Conservation (phyloP, 1,140 invertebrate species). For the Ceratina calcarata region DNA sequence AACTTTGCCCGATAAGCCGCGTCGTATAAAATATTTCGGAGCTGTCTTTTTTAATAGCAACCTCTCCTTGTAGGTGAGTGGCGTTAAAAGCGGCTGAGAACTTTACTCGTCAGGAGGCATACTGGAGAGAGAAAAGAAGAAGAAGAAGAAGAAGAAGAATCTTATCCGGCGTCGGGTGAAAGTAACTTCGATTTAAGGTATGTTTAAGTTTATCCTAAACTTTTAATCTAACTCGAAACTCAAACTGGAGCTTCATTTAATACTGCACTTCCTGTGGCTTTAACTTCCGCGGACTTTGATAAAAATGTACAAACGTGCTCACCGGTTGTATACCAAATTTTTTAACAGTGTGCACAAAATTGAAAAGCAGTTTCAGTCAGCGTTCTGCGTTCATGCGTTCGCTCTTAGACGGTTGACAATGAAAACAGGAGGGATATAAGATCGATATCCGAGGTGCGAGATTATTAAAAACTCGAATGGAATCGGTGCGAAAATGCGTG, state of each 20-base stretch:
- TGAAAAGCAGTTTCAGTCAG: not conserved
- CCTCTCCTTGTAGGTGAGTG: too few species aligned
- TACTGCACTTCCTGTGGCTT: not conserved
- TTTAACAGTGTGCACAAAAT: too few species aligned
- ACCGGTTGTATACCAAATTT: too few species aligned
- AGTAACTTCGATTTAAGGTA: constrained; percentile 1
- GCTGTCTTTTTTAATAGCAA: too few species aligned
- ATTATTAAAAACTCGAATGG: not conserved
- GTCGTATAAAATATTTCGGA: too few species aligned
- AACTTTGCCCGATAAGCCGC: too few species aligned
- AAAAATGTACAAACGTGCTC: not conserved
- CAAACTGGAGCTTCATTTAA: constrained; percentile 7
- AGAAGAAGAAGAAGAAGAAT: not conserved
- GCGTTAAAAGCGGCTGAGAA: not conserved
- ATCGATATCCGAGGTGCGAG: not conserved
- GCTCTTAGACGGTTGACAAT: not conserved
- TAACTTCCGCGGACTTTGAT: not conserved
- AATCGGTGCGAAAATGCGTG: not conserved
- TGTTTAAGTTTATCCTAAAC: constrained; percentile 18
- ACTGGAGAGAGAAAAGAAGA: too few species aligned
- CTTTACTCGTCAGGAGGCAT: not conserved
- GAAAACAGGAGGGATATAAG: not conserved
- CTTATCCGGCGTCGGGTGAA: not conserved
- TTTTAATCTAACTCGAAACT: not conserved
- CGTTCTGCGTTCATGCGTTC: not conserved